These are phyloP conservation scores for Gandaritis pyraliata DNA, from an alignment of 2,888 invertebrate genomes.

Conservation along the genomic window DNA sequence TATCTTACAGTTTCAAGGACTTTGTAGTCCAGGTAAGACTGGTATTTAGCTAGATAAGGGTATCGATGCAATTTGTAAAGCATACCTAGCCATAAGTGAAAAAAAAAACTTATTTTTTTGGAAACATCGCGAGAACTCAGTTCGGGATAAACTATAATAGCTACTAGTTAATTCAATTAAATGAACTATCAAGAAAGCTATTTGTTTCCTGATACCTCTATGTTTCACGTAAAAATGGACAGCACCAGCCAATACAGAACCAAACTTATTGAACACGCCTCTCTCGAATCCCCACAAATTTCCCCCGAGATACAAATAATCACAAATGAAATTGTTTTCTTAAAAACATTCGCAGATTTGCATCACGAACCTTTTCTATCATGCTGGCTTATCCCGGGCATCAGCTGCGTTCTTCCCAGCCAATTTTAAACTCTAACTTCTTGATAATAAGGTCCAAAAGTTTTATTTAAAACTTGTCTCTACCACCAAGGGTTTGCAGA, in stretches of 20 bases:
- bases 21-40: no score
- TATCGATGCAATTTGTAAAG: no score
- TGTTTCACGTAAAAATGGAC: slow-evolving; percentile 1
- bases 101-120: no score
- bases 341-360: slow-evolving; percentile 41
- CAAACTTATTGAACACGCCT: slow-evolving; percentile 7
- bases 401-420: slow-evolving; percentile 33
- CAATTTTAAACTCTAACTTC: slow-evolving; percentile 16
- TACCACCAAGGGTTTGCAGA: neutral
- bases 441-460: slow-evolving; percentile 16
- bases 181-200: no score
- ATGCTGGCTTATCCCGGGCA: slow-evolving; percentile 36
- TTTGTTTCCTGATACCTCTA: neutral
- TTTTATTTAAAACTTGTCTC: neutral
- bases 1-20: no score
- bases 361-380: slow-evolving; percentile 41
- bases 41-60: no score
- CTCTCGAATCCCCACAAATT: slow-evolving; percentile 6
- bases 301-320: slow-evolving; percentile 30
- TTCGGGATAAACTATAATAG: no score
- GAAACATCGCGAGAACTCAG: no score
- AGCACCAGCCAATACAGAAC: neutral
- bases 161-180: no score
- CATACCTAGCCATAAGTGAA: no score
- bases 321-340: slow-evolving; percentile 35